These are phyloP conservation scores for Tetraodon nigroviridis DNA, from an alignment of 2,113 vertebrate species.

Conservation along the genomic window DNA sequence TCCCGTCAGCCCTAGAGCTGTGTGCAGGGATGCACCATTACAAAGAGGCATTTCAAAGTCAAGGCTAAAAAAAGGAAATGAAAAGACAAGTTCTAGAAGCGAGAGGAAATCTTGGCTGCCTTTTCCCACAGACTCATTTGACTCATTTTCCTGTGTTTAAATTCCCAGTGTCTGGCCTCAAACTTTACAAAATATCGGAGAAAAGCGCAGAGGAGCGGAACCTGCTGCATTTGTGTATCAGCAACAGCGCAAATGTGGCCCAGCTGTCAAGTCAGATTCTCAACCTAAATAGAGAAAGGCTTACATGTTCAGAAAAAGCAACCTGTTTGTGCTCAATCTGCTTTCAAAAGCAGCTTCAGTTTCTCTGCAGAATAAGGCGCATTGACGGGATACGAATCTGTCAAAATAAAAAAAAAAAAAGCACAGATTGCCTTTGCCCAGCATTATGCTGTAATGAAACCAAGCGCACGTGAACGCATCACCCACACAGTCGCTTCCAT, in stretches of 20 bases:
- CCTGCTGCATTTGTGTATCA: not conserved
- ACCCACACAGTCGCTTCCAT: constrained; percentile 22
- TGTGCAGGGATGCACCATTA: not conserved
- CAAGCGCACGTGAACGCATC: constrained; percentile 17
- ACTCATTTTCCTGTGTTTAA: too few relatives aligned
- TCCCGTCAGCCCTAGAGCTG: not conserved
- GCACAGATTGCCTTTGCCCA: constrained; percentile 1
- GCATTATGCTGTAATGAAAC: constrained; percentile 22
- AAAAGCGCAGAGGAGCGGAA: not conserved
- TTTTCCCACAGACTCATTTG: too few relatives aligned
- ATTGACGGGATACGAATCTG: not conserved
- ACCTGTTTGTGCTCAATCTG: constrained; percentile 28
- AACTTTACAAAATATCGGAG: too few relatives aligned
- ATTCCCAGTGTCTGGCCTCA: too few relatives aligned
- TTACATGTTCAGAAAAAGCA: constrained; percentile 19
- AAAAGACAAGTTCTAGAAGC: not conserved
- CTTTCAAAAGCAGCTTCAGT: constrained; percentile 38
- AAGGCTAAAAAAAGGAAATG: not conserved
- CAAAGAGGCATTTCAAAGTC: not conserved
- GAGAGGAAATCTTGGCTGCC: too few relatives aligned
- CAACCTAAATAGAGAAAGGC: constrained; percentile 1
- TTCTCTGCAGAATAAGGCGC: too few relatives aligned
- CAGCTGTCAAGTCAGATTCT: not conserved
- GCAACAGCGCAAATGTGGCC: too few relatives aligned
- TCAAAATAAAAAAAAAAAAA: constrained; percentile 18